phyloP scores from a whole-genome alignment of 2,113 vertebrate genomes.

The Tragulus kanchil region DNA sequence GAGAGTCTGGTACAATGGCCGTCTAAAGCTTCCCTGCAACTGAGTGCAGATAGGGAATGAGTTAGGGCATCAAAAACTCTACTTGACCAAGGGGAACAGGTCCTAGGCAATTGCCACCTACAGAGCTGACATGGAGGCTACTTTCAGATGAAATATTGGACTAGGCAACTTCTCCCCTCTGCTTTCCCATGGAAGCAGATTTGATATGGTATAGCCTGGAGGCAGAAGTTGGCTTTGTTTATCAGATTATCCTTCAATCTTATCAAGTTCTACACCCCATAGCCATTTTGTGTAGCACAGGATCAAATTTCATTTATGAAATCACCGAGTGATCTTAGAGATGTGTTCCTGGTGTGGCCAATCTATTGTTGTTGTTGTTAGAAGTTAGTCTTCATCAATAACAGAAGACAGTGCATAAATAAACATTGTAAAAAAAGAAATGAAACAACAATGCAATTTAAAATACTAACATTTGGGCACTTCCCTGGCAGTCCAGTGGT shows the following conservation, averaged over 20 bases:
- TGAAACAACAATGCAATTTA: not conserved
- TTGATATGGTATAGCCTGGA: not conserved
- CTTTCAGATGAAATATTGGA: not conserved
- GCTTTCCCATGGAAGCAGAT: not conserved
- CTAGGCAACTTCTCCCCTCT: not conserved
- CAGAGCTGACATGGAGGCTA: not conserved
- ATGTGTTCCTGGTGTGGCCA: not conserved
- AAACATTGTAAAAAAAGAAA: not conserved
- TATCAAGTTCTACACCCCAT: not conserved
- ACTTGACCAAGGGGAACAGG: not conserved
- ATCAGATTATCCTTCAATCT: not conserved
- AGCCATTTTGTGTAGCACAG: not conserved
- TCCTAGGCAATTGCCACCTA: not conserved
- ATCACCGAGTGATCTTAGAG: not conserved
- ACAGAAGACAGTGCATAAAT: not conserved
- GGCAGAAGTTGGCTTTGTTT: not conserved
- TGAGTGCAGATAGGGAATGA: not conserved
- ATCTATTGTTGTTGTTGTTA: not conserved
- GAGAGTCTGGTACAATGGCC: not conserved
- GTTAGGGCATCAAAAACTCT: not conserved
- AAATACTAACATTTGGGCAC: not conserved
- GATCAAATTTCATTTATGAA: not conserved
- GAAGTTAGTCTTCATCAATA: not conserved
- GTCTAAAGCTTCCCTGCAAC: not conserved
- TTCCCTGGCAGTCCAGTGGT: not conserved